Conservation (phyloP, 2,113 vertebrate genomes). For the Galemys pyrenaicus region DNA sequence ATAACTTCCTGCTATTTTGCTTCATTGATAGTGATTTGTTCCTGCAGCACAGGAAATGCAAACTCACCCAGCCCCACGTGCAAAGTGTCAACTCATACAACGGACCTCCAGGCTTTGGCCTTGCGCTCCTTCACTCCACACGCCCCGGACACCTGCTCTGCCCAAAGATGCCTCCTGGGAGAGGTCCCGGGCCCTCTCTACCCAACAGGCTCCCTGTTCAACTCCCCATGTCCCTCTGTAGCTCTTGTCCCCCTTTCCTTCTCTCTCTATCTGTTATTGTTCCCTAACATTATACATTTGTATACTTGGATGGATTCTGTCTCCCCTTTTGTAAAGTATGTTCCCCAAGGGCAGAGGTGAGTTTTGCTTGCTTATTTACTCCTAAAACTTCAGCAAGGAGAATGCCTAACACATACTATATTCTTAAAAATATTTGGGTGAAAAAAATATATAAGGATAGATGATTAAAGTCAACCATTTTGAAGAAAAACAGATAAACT, state of each 20-base stretch:
- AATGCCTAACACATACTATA: not conserved
- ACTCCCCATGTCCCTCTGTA: rapidly evolving
- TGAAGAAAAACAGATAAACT: not conserved
- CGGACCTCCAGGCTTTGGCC: not conserved
- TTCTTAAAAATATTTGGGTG: not conserved
- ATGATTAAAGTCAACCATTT: not conserved
- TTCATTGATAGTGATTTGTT: not conserved
- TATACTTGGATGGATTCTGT: no score
- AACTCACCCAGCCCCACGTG: rapidly evolving
- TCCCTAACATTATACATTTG: no score
- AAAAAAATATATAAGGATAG: not conserved
- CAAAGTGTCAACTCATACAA: not conserved
- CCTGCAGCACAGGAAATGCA: not conserved
- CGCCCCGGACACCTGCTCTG: not conserved
- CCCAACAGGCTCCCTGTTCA: not conserved
- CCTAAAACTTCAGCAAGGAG: not conserved
- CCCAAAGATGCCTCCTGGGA: not conserved
- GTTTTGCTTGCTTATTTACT: not conserved
- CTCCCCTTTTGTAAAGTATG: not conserved
- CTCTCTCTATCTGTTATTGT: not conserved
- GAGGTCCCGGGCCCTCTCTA: not conserved
- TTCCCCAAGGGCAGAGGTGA: not conserved
- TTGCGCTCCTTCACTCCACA: no score
- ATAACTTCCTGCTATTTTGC: not conserved
- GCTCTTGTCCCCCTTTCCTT: no score